phyloP scores from a whole-genome alignment of 2,113 vertebrate species.

The Nyctibius bracteatus region DNA sequence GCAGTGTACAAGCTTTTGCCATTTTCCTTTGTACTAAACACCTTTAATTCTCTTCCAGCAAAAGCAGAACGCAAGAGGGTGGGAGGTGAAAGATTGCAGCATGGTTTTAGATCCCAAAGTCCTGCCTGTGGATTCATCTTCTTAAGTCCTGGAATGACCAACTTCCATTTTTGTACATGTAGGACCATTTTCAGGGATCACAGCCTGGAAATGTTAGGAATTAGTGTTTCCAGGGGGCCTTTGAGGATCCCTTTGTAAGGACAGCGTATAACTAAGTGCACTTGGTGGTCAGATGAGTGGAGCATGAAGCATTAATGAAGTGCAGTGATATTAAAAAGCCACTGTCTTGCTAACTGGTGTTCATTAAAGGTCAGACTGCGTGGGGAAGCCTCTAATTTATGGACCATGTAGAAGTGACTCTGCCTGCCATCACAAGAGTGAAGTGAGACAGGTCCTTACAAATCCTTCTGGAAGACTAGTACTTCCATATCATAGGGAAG shows the following conservation, averaged over 20 bases:
- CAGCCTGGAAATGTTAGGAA: neutral
- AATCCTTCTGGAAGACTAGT: neutral
- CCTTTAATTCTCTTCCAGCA: neutral
- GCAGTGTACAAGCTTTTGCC: neutral
- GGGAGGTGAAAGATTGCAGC: neutral
- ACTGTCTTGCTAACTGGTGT: neutral
- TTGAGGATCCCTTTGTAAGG: neutral
- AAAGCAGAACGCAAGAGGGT: neutral
- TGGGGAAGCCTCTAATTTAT: neutral
- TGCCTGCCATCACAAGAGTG: neutral
- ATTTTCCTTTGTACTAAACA: neutral
- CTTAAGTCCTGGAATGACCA: neutral
- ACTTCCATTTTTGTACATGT: neutral
- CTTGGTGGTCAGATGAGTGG: neutral
- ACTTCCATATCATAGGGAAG: neutral
- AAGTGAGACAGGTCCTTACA: neutral
- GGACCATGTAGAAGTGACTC: neutral
- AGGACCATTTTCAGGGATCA: neutral
- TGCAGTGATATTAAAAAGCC: neutral
- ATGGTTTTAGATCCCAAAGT: neutral
- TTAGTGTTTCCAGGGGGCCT: neutral
- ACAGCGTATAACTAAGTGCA: neutral
- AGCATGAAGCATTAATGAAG: neutral
- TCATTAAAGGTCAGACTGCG: neutral
- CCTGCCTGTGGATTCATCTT: neutral